Conservation (phyloP, 2,888 invertebrate genomes). For the Stenodema calcarata region DNA sequence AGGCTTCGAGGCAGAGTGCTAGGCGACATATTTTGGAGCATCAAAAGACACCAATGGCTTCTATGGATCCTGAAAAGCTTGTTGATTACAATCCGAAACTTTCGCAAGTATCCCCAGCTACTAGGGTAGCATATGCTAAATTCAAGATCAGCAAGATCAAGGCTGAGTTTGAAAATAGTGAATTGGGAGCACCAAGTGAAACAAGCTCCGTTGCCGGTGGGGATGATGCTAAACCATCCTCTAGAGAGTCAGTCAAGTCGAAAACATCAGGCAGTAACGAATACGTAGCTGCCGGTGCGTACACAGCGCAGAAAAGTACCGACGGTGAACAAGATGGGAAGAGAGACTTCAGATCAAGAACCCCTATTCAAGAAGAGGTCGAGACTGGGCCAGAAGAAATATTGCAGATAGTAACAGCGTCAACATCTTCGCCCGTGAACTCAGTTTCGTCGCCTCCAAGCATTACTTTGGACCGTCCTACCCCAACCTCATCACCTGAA, state of each 20-base stretch:
- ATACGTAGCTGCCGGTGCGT: slow-evolving; percentile 31
- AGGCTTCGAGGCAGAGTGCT: slow-evolving; percentile 74
- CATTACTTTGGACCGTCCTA: slow-evolving; percentile 24
- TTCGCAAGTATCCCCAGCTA: slow-evolving; percentile 75
- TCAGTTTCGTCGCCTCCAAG: slow-evolving; percentile 8
- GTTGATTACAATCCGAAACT: slow-evolving; percentile 83
- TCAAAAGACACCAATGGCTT: slow-evolving; percentile 68
- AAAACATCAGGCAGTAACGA: slow-evolving; percentile 17
- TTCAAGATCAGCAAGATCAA: slow-evolving; percentile 80
- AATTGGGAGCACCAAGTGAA: slow-evolving; percentile 58
- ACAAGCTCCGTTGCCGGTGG: slow-evolving; percentile 52
- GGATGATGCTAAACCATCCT: neutral
- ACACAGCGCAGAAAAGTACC: neutral
- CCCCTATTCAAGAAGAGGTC: slow-evolving; percentile 68
- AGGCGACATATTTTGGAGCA: slow-evolving; percentile 74
- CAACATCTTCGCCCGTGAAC: neutral
- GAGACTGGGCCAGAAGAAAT: slow-evolving; percentile 62
- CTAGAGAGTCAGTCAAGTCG: neutral
- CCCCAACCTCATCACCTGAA: slow-evolving; percentile 5
- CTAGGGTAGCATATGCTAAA: slow-evolving; percentile 85
- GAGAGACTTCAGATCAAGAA: slow-evolving; percentile 64
- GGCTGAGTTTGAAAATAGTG: slow-evolving; percentile 64
- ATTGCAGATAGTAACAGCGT: neutral
- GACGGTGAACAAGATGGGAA: neutral
- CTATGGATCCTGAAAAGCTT: slow-evolving; percentile 76